Evolutionary conservation across 1,140 invertebrate genomes (phyloP).

Genomic region (Zaprionus ornatus): DNA sequence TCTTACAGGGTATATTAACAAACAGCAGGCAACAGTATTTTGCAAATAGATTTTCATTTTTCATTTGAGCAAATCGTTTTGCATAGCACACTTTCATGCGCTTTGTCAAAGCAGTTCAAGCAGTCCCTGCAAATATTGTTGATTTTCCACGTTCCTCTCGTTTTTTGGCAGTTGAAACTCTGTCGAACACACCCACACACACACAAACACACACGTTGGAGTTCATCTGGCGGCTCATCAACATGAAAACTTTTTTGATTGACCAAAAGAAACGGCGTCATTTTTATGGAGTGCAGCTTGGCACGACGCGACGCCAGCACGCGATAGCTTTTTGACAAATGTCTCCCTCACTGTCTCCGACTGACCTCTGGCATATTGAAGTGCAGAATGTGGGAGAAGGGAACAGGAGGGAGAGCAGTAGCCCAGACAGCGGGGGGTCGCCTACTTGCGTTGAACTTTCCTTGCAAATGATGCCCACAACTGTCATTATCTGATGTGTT

Average conservation of each 20-base stretch:
- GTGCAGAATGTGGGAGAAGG: neutral
- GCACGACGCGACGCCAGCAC: neutral
- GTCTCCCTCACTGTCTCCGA: neutral
- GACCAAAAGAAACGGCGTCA: constrained; percentile 33
- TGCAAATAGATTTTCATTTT: constrained; percentile 53
- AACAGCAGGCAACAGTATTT: constrained; percentile 2
- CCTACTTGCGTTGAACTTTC: constrained; percentile 22
- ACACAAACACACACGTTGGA: neutral
- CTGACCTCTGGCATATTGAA: constrained; percentile 51
- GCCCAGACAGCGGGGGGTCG: constrained; percentile 8
- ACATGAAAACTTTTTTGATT: constrained; percentile 51
- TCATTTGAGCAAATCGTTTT: constrained; percentile 63
- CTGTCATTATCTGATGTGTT: constrained; percentile 20
- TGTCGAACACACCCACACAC: neutral
- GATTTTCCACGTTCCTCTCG: neutral
- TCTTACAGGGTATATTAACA: neutral
- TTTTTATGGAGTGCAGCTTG: constrained; percentile 38
- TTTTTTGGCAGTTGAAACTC: constrained; percentile 2
- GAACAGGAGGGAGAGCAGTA: neutral
- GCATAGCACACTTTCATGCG: constrained; percentile 64
- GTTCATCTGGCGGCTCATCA: constrained; percentile 32
- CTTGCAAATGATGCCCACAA: constrained; percentile 39
- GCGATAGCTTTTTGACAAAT: constrained; percentile 25
- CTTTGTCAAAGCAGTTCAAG: constrained; percentile 52
- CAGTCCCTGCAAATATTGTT: constrained; percentile 31